Percentiles rank a stretch among this genome's conserved stretches.
These are phyloP conservation scores for Gallinago paraguaiae DNA, from an alignment of 2,113 vertebrate genomes.

Conservation along the genomic window DNA sequence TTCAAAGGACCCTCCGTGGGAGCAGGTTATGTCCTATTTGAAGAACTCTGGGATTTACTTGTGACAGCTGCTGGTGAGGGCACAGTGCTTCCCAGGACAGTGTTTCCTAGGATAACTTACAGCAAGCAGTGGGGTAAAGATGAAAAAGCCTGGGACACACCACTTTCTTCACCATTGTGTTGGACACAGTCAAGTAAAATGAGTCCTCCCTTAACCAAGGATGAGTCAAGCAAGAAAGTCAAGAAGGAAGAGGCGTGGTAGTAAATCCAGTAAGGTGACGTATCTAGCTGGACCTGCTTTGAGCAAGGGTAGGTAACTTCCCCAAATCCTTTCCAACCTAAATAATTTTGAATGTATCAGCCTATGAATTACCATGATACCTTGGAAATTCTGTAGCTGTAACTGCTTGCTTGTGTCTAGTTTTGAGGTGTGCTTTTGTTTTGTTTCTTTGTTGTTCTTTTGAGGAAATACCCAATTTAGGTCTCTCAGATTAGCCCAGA, in stretches of 20 bases:
- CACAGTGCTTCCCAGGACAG: not conserved
- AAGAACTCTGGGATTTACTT: not conserved
- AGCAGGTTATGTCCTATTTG: not conserved
- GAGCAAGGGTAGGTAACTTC: not conserved
- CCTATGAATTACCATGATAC: not conserved
- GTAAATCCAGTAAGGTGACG: not conserved
- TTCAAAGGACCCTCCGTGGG: not conserved
- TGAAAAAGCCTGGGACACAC: not conserved
- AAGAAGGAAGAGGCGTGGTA: not conserved
- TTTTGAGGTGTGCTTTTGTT: not conserved
- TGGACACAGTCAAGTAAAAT: not conserved
- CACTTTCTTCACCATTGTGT: not conserved
- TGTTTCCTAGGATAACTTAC: not conserved
- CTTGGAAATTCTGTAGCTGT: not conserved
- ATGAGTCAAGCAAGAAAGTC: not conserved
- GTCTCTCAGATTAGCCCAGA: not conserved
- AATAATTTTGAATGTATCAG: not conserved
- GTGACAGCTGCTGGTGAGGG: not conserved
- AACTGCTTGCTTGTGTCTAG: not conserved
- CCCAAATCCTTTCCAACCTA: not conserved
- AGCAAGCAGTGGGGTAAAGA: not conserved
- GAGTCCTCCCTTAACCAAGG: not conserved
- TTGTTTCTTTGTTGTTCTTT: not conserved
- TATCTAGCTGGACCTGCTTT: not conserved
- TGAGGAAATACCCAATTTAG: not conserved